Evolutionary conservation across 1,140 invertebrate species (phyloP).

Genomic region (Asbolus verrucosus): DNA sequence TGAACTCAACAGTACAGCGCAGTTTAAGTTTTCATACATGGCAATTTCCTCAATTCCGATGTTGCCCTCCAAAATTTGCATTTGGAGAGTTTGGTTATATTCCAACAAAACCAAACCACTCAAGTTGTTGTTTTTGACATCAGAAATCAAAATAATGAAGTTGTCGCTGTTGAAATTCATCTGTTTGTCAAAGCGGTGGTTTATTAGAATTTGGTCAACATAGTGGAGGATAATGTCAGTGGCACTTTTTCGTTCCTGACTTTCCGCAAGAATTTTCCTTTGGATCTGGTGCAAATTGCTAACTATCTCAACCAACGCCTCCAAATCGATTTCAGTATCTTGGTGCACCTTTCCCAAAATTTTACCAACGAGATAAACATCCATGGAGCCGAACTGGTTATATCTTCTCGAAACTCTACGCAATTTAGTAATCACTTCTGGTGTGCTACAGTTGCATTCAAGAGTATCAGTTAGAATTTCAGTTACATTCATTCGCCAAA

Average conservation of each 20-base stretch:
- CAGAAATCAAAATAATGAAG: constrained; percentile 40
- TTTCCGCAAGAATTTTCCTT: constrained; percentile 40
- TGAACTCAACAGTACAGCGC: constrained; percentile 49
- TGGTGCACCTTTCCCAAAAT: constrained; percentile 3
- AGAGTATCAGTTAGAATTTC: constrained; percentile 48
- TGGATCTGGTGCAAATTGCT: constrained; percentile 39
- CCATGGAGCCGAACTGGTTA: neutral
- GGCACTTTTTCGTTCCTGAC: constrained; percentile 50
- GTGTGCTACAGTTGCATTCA: constrained; percentile 37
- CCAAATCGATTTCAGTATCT: constrained; percentile 12
- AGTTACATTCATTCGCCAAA: constrained; percentile 47
- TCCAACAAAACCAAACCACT: constrained; percentile 47
- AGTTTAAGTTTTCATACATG: constrained; percentile 40
- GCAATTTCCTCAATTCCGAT: constrained; percentile 14
- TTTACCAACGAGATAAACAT: constrained; percentile 16
- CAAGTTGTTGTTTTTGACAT: constrained; percentile 45
- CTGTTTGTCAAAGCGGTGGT: too few relatives aligned
- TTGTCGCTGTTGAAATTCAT: too few relatives aligned
- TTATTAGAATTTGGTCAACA: too few relatives aligned
- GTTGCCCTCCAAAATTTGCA: constrained; percentile 26
- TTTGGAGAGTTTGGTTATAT: neutral
- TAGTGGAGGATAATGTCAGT: constrained; percentile 54
- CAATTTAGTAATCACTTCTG: constrained; percentile 46
- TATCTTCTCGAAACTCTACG: constrained; percentile 5
- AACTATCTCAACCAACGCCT: neutral